phyloP scores from a whole-genome alignment of 2,113 vertebrate genomes.

The Epinephelus fuscoguttatus region DNA sequence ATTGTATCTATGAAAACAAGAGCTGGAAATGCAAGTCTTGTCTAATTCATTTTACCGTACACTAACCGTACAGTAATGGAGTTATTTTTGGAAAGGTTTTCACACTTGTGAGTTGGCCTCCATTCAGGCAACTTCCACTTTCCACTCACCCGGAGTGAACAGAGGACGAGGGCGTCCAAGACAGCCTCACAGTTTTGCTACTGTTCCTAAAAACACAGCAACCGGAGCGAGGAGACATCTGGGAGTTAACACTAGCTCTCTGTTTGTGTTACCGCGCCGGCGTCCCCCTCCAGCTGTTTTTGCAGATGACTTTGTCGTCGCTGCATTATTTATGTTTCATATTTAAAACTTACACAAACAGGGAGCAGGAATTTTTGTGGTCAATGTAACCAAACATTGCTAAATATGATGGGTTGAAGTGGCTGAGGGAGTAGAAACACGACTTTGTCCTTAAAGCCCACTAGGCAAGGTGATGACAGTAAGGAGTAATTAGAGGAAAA shows the following conservation, averaged over 20 bases:
- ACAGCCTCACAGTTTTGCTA: conserved; percentile 28
- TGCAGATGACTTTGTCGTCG: conserved; percentile 33
- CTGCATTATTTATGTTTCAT: conserved; percentile 57
- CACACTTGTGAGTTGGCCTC: conserved; percentile 26
- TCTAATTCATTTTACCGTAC: conserved; percentile 34
- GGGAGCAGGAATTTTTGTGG: conserved; percentile 8
- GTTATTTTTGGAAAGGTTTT: conserved; percentile 42
- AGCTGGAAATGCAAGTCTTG: conserved; percentile 36
- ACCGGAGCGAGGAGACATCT: conserved; percentile 18
- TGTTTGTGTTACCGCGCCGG: conserved; percentile 50
- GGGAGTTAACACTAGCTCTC: conserved; percentile 20
- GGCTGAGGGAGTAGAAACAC: conserved; percentile 31
- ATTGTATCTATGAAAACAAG: conserved; percentile 18
- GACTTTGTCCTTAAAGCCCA: conserved; percentile 41
- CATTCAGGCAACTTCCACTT: conserved; percentile 42
- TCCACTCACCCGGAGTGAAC: conserved; percentile 11
- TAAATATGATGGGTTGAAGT: conserved; percentile 38
- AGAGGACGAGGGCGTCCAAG: conserved; percentile 24
- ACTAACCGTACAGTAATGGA: conserved; percentile 15
- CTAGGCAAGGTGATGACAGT: conserved; percentile 52
- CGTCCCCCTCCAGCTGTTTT: conserved; percentile 14
- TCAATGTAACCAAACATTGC: conserved; percentile 46
- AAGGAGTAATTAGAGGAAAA: conserved; percentile 46
- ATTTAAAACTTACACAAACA: conserved; percentile 55
- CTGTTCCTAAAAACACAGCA: conserved; percentile 29